These are phyloP conservation scores for Cuniculus paca DNA, from an alignment of 2,797 vertebrate genomes.

Conservation along the genomic window DNA sequence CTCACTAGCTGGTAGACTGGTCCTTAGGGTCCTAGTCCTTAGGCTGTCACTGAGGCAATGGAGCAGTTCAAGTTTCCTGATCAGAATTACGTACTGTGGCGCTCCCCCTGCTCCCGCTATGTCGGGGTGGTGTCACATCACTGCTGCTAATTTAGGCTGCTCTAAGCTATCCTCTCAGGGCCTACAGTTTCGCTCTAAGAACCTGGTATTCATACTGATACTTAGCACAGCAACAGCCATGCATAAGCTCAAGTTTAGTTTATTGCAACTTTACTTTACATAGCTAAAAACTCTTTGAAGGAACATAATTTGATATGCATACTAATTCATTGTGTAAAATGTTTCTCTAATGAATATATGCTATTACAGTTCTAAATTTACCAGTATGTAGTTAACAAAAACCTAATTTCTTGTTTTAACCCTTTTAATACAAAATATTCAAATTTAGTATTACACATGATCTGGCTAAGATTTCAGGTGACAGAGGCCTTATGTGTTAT, in stretches of 20 bases:
- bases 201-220: background rate
- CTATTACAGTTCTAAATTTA: constrained; percentile 55
- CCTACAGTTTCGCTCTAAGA: background rate
- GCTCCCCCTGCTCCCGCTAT: background rate
- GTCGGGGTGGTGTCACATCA: background rate
- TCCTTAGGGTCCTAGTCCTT: background rate
- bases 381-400: constrained; percentile 32
- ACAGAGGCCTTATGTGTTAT: background rate
- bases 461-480: constrained; percentile 19
- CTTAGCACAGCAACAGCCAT: background rate
- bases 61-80: background rate
- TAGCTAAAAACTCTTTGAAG: constrained; percentile 52
- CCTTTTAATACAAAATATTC: constrained; percentile 45
- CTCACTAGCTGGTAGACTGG: background rate
- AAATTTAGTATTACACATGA: constrained; percentile 3
- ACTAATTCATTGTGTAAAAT: constrained; percentile 10
- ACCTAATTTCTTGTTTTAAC: constrained; percentile 47
- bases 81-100: background rate
- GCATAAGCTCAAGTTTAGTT: constrained; percentile 29
- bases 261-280: constrained; percentile 63
- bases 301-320: constrained; percentile 47
- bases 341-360: constrained; percentile 21
- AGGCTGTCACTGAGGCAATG: background rate
- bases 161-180: background rate
- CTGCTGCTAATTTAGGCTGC: background rate